These are phyloP conservation scores for Cichladusa arquata DNA, from an alignment of 2,113 vertebrate genomes.

Conservation along the genomic window DNA sequence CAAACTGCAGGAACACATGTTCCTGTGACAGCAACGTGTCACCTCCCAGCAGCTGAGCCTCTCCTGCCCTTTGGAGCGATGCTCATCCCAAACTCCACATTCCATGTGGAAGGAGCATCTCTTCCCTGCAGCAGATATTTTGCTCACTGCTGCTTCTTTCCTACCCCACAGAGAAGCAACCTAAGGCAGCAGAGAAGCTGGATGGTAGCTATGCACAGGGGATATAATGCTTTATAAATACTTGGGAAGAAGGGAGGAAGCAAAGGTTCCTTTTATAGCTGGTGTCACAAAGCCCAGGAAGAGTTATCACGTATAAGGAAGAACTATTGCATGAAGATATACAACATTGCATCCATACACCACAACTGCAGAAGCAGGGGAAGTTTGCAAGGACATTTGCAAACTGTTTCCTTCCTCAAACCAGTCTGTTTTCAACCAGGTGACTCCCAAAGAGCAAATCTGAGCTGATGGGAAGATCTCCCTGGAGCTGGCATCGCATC, in stretches of 20 bases:
- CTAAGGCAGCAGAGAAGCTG: background rate
- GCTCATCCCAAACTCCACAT: background rate
- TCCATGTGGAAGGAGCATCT: background rate
- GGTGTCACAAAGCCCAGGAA: background rate
- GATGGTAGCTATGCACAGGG: background rate
- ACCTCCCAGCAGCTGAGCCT: background rate
- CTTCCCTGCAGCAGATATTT: background rate
- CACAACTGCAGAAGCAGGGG: background rate
- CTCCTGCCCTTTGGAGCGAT: background rate
- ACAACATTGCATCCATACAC: fast-evolving
- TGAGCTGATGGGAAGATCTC: background rate
- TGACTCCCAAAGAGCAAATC: background rate
- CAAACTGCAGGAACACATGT: fast-evolving
- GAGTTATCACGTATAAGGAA: background rate
- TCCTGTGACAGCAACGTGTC: background rate
- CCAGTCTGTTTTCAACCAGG: background rate
- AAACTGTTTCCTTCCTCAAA: background rate
- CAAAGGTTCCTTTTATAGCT: background rate
- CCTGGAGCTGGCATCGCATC: fast-evolving
- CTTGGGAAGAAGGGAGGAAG: background rate
- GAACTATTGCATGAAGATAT: fast-evolving
- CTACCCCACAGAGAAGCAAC: background rate
- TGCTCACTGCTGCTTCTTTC: background rate
- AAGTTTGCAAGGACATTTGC: background rate
- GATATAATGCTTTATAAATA: background rate